Percentiles rank a stretch among this genome's conserved stretches.
phyloP scores from a whole-genome alignment of 2,888 invertebrate genomes.

The Laothoe populi region DNA sequence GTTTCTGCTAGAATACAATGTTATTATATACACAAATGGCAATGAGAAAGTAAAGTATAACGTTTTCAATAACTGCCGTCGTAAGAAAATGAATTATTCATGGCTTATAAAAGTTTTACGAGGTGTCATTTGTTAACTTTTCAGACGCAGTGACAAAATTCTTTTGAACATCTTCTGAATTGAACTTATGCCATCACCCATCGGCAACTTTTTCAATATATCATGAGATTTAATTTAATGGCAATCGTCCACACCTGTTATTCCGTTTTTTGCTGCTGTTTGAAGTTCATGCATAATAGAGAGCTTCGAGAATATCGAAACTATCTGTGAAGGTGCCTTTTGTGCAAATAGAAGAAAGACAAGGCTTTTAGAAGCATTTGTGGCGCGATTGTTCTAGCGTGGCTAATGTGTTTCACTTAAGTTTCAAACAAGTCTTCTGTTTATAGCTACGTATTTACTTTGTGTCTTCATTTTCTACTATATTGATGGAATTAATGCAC shows the following conservation, averaged over 20 bases:
- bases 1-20: slow-evolving; percentile 22
- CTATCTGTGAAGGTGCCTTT: slow-evolving; percentile 27
- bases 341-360: slow-evolving; percentile 25
- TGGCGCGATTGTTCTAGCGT: slow-evolving; percentile 27
- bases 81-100: slow-evolving; percentile 53
- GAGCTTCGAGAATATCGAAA: slow-evolving; percentile 23
- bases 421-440: slow-evolving; percentile 21
- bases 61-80: slow-evolving; percentile 48
- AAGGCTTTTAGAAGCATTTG: slow-evolving; percentile 26
- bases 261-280: slow-evolving; percentile 9
- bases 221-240: slow-evolving; percentile 52
- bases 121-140: slow-evolving; percentile 56
- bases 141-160: slow-evolving; percentile 48
- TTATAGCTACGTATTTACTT: slow-evolving; percentile 30
- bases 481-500: background rate
- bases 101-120: slow-evolving; percentile 51
- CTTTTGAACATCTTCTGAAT: slow-evolving; percentile 44
- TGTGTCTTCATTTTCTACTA: background rate
- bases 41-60: slow-evolving; percentile 41
- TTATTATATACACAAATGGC: slow-evolving; percentile 38
- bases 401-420: slow-evolving; percentile 26
- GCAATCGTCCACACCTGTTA: slow-evolving; percentile 29
- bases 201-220: slow-evolving; percentile 56
- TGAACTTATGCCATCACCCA: slow-evolving; percentile 45
- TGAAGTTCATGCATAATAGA: slow-evolving; percentile 25